Percentiles rank a stretch among this genome's conserved stretches.
Evolutionary conservation across 1,140 invertebrate species (phyloP).

Genomic region (Parasteatoda tepidariorum): DNA sequence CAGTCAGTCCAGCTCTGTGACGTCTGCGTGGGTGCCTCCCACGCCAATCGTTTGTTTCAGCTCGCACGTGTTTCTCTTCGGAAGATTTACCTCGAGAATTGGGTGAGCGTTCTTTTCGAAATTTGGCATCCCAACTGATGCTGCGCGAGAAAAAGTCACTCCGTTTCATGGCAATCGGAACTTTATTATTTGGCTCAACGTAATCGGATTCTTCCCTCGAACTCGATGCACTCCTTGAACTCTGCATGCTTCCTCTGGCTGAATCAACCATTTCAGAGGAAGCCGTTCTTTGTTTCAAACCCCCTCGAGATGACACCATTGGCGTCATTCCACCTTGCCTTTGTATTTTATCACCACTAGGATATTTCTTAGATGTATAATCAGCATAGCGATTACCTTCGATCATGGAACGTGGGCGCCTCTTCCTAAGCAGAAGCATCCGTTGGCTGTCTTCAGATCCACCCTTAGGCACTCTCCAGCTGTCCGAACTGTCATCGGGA

Average conservation of each 20-base stretch:
- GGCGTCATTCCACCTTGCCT: neutral
- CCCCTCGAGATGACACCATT: neutral
- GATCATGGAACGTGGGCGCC: constrained; percentile 49
- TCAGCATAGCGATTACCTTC: constrained; percentile 5
- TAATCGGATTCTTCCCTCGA: constrained; percentile 41
- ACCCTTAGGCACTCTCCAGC: constrained; percentile 18
- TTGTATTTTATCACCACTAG: neutral
- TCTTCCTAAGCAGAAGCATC: constrained; percentile 3
- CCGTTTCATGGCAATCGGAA: constrained; percentile 18
- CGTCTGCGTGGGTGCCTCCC: constrained; percentile 13
- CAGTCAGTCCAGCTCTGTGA: constrained; percentile 34
- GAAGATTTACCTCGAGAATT: neutral
- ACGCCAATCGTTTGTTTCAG: constrained; percentile 6
- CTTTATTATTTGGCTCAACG: neutral
- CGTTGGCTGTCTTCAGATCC: constrained; percentile 1
- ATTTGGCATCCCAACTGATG: constrained; percentile 60
- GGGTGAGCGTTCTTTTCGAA: constrained; percentile 22
- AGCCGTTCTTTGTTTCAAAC: neutral
- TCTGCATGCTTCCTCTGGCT: neutral
- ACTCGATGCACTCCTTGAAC: constrained; percentile 45
- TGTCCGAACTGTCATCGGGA: constrained; percentile 43
- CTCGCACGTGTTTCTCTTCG: constrained; percentile 4
- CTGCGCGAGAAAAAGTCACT: constrained; percentile 55
- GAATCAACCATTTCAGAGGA: neutral
- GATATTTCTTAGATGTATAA: constrained; percentile 5